These are phyloP conservation scores for Oscheius sp. DNA, from an alignment of 1,140 invertebrate species.

Conservation along the genomic window DNA sequence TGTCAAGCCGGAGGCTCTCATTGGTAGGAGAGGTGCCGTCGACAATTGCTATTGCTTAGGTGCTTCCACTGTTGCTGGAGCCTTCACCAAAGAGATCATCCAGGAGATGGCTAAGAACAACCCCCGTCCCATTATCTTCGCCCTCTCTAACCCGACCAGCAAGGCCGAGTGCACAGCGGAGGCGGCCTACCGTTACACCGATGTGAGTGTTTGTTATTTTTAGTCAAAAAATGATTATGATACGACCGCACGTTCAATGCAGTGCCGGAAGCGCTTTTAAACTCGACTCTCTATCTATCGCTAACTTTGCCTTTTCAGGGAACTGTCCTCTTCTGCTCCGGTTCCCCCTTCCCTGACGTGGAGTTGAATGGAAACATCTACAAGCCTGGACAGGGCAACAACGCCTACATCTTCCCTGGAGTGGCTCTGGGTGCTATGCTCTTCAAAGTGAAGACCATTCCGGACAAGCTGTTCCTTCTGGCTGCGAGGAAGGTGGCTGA, in stretches of 20 bases:
- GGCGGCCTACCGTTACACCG: constrained; percentile 79
- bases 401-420: constrained; percentile 93
- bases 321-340: constrained; percentile 82
- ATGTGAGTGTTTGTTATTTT: constrained; percentile 67
- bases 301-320: no score
- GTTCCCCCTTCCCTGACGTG: constrained; percentile 84
- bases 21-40: constrained; percentile 63
- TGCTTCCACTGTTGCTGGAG: constrained; percentile 74
- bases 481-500: constrained; percentile 80
- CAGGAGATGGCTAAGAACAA: constrained; percentile 81
- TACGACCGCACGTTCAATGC: no score
- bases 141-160: constrained; percentile 89
- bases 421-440: constrained; percentile 82
- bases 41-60: constrained; percentile 53
- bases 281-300: no score
- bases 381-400: constrained; percentile 89
- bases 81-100: constrained; percentile 82
- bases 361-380: constrained; percentile 74
- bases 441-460: constrained; percentile 78
- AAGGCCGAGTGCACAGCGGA: constrained; percentile 95
- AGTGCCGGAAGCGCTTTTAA: not conserved
- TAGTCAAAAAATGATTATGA: no score
- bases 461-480: constrained; percentile 82
- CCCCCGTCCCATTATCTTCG: constrained; percentile 85
- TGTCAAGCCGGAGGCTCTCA: constrained; percentile 79